phyloP scores from a whole-genome alignment of 2,797 vertebrate genomes.

The Benthosema pterotum region DNA sequence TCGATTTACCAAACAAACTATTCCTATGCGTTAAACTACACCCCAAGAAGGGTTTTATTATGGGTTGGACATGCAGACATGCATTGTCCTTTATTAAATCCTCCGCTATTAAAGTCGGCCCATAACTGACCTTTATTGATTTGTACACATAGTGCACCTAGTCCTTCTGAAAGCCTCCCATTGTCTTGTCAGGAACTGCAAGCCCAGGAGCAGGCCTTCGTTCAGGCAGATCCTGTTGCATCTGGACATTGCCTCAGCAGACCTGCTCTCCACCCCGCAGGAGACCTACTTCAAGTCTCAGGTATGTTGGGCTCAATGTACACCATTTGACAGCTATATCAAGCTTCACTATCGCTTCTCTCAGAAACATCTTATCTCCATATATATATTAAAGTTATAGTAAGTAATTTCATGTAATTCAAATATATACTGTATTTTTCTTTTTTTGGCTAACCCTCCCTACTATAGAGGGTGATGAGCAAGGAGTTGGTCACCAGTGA shows the following conservation, averaged over 20 bases:
- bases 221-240: conserved; percentile 96
- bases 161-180: conserved; percentile 32
- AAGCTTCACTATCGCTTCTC: too few species aligned
- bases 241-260: conserved; percentile 94
- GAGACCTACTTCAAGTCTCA: conserved; percentile 98
- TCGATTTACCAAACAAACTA: too few species aligned
- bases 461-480: too few species aligned
- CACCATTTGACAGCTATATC: not conserved
- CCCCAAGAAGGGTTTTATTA: too few species aligned
- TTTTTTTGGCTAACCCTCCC: too few species aligned
- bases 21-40: too few species aligned
- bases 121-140: conserved; percentile 39
- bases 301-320: conserved; percentile 67
- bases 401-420: too few species aligned
- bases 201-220: conserved; percentile 93
- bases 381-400: too few species aligned
- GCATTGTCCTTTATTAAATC: conserved; percentile 19
- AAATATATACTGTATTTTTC: too few species aligned
- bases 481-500: too few species aligned
- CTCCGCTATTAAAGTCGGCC: not conserved
- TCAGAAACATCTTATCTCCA: too few species aligned
- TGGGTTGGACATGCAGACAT: too few species aligned
- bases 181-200: conserved; percentile 88
- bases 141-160: conserved; percentile 27
- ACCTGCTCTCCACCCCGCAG: conserved; percentile 93